These are phyloP conservation scores for Phenganax marumi DNA, from an alignment of 92 coral and sea anemone genomes.

Conservation along the genomic window DNA sequence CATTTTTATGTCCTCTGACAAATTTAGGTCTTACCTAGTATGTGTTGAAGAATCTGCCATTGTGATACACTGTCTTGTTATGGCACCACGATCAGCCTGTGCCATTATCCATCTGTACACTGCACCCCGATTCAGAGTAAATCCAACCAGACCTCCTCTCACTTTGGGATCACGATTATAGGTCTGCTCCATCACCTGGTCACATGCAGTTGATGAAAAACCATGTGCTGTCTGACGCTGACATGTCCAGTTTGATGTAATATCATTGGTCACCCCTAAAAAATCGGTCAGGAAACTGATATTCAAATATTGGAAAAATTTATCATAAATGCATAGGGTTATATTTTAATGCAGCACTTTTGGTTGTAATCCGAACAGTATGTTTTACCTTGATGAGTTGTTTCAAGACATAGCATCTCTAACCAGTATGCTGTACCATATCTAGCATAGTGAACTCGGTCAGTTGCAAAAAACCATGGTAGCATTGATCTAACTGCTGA, in stretches of 20 bases:
- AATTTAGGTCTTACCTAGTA: conserved; percentile 14
- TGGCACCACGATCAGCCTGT: conserved; percentile 25
- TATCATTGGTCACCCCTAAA: conserved; percentile 23
- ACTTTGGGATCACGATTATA: conserved; percentile 28
- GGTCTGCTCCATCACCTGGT: conserved; percentile 29
- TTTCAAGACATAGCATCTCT: conserved; percentile 17
- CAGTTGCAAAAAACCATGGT: conserved; percentile 13
- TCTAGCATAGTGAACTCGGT: conserved; percentile 26
- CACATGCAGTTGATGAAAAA: conserved; percentile 28
- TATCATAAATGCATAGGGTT: not conserved
- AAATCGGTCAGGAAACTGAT: not conserved
- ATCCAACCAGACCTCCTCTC: conserved; percentile 27
- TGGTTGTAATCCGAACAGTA: not conserved
- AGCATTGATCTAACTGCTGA: not conserved
- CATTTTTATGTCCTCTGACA: not conserved
- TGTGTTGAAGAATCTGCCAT: conserved; percentile 14
- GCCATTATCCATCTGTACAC: conserved; percentile 29
- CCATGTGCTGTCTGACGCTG: conserved; percentile 34
- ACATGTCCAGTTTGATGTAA: conserved; percentile 11
- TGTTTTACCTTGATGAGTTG: conserved; percentile 16
- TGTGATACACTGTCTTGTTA: conserved; percentile 21
- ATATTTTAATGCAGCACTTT: conserved; percentile 1
- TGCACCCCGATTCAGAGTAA: conserved; percentile 25
- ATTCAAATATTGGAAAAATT: not conserved
- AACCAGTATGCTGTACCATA: conserved; percentile 31